Conservation (phyloP, 2,888 invertebrate species). For the Chromoteleia sp. region DNA sequence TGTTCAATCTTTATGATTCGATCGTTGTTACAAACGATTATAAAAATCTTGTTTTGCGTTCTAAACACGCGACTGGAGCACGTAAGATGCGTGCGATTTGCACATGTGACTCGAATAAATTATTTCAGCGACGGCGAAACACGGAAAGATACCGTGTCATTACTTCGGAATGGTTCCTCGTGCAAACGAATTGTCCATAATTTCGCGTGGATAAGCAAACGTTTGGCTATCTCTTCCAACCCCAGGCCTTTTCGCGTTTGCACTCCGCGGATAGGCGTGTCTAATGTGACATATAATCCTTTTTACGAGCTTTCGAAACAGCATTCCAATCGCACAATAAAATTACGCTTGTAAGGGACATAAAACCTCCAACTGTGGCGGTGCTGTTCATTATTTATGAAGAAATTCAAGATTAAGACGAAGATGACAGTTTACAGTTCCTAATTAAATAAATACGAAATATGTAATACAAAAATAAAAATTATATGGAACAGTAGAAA, state of each 20-base stretch:
- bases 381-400: too few species aligned
- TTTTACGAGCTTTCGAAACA: constrained; percentile 12
- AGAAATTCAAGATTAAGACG: too few species aligned
- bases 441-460: too few species aligned
- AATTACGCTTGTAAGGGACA: constrained; percentile 24
- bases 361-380: not conserved
- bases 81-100: constrained; percentile 36
- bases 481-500: too few species aligned
- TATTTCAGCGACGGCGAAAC: constrained; percentile 41
- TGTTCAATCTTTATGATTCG: constrained; percentile 7
- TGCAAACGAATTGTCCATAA: constrained; percentile 57
- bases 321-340: constrained; percentile 29
- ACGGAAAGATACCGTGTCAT: constrained; percentile 62
- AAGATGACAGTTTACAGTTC: too few species aligned
- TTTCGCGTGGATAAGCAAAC: constrained; percentile 56
- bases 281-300: constrained; percentile 27
- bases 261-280: constrained; percentile 19
- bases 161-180: constrained; percentile 40
- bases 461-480: too few species aligned
- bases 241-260: constrained; percentile 23
- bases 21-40: constrained; percentile 26
- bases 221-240: constrained; percentile 46
- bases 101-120: constrained; percentile 42
- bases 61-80: constrained; percentile 19
- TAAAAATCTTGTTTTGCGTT: constrained; percentile 23